Percentiles rank a stretch among this genome's conserved stretches.
Evolutionary conservation across 2,797 vertebrate species (phyloP).

Genomic region (Tragopan temminckii): DNA sequence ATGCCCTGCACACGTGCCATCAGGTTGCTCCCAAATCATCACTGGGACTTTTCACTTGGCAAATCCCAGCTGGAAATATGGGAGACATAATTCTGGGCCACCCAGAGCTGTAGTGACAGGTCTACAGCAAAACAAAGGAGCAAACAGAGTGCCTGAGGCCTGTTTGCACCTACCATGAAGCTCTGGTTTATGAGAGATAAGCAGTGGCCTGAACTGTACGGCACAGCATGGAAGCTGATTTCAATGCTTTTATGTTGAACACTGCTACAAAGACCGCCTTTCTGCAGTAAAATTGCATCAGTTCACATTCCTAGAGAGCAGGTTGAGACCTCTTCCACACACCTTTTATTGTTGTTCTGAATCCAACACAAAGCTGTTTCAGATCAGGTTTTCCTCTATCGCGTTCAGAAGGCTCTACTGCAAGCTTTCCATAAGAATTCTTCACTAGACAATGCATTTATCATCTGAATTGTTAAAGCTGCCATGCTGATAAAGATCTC

Average conservation of each 20-base stretch:
- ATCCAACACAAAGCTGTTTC: neutral
- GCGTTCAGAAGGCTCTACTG: neutral
- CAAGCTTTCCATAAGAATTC: neutral
- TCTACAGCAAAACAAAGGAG: neutral
- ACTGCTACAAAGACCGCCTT: neutral
- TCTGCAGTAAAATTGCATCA: neutral
- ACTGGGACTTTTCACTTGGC: accelerated
- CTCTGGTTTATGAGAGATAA: neutral
- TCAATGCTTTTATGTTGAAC: neutral
- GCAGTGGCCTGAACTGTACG: neutral
- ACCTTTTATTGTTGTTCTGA: neutral
- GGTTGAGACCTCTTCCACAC: neutral
- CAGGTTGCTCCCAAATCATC: neutral
- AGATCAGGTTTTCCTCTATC: neutral
- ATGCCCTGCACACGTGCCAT: neutral
- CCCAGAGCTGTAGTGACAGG: neutral
- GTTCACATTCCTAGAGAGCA: accelerated
- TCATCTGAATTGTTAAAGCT: neutral
- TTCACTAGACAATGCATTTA: neutral
- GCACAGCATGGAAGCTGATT: neutral
- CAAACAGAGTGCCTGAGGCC: neutral
- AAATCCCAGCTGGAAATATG: neutral
- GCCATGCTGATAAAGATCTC: neutral
- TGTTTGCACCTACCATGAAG: neutral
- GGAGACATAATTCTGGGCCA: neutral